Evolutionary conservation across 1,140 invertebrate species (phyloP).

Genomic region (Drosophila pandora): DNA sequence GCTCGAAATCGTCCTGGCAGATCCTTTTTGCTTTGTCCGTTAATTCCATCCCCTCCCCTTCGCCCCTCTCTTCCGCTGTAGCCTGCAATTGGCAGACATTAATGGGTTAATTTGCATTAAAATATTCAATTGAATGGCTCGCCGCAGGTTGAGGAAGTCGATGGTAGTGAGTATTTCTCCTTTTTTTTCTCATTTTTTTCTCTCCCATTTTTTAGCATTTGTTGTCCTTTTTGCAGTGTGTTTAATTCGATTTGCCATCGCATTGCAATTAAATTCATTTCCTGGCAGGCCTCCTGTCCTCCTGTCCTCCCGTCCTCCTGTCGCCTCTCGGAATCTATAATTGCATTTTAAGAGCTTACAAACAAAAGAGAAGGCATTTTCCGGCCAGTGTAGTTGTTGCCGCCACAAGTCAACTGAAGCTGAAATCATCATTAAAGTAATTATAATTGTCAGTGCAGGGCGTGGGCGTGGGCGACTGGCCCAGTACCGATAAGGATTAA

Average conservation of each 20-base stretch:
- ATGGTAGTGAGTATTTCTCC: background rate
- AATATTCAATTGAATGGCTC: constrained; percentile 54
- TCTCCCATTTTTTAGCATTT: constrained; percentile 1
- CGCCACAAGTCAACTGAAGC: constrained; percentile 17
- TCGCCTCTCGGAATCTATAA: constrained; percentile 36
- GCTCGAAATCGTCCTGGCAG: no score
- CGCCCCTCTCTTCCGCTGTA: background rate
- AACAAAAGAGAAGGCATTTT: constrained; percentile 44
- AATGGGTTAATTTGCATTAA: constrained; percentile 68
- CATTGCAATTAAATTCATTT: constrained; percentile 73
- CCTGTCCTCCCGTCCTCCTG: background rate
- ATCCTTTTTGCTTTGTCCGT: constrained; percentile 3
- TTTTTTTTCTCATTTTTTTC: constrained; percentile 1
- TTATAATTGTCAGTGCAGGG: constrained; percentile 58
- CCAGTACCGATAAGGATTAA: constrained; percentile 17
- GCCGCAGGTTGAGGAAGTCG: background rate
- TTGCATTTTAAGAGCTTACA: constrained; percentile 69
- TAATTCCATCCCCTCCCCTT: background rate
- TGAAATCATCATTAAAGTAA: constrained; percentile 73
- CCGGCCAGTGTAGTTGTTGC: background rate
- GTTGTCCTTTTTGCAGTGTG: constrained; percentile 7
- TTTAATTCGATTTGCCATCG: constrained; percentile 72
- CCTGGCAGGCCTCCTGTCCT: background rate
- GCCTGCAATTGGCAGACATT: constrained; percentile 44
- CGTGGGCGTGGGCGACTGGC: constrained; percentile 2